Conservation (phyloP, 2,797 vertebrate species). For the Enteromius treurensis region DNA sequence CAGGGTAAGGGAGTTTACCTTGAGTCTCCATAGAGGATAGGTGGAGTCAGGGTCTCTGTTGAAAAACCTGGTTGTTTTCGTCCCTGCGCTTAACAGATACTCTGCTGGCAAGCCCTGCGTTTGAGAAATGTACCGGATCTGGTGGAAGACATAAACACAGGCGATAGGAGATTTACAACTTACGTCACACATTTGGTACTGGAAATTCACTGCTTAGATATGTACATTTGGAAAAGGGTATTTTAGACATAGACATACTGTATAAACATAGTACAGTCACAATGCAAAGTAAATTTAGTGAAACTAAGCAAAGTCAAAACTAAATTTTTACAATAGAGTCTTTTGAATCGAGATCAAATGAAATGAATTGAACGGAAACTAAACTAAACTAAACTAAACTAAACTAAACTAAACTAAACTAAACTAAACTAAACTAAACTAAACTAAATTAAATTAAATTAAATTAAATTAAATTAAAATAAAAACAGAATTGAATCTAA, state of each 20-base stretch:
- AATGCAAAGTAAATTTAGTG: not conserved
- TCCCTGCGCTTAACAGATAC: constrained; percentile 96
- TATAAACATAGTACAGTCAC: not conserved
- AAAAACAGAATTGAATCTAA: too few species aligned
- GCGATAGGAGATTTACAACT: constrained; percentile 1
- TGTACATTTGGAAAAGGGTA: not conserved
- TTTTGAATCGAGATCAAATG: too few species aligned
- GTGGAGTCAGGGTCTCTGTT: constrained; percentile 97
- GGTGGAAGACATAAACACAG: constrained; percentile 63
- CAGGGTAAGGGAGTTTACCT: constrained; percentile 78
- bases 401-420: too few species aligned
- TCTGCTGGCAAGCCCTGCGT: constrained; percentile 98
- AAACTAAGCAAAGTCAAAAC: not conserved
- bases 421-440: too few species aligned
- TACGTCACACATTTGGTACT: not conserved
- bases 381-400: too few species aligned
- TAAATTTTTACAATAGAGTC: not conserved
- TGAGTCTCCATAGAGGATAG: constrained; percentile 97
- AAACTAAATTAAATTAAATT: too few species aligned
- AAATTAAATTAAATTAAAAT: too few species aligned
- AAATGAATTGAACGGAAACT: too few species aligned
- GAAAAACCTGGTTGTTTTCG: constrained; percentile 99
- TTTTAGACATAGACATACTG: not conserved
- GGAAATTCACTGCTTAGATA: not conserved
- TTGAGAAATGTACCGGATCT: constrained; percentile 99